phyloP scores from a whole-genome alignment of 2,888 invertebrate species.

The Drosophila neotestacea region DNA sequence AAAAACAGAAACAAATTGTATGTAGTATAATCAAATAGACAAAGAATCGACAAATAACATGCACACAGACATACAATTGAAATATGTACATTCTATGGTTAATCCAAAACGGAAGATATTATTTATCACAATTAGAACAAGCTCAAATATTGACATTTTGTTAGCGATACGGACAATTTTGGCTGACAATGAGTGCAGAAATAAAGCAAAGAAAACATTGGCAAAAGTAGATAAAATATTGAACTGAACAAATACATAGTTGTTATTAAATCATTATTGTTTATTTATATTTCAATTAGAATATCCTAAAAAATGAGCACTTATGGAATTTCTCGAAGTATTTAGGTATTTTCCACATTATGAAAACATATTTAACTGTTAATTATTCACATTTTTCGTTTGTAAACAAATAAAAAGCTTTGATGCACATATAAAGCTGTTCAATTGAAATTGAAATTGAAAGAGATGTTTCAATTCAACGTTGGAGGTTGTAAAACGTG shows the following conservation, averaged over 20 bases:
- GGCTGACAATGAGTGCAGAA: neutral
- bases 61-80: neutral
- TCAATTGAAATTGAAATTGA: conserved; percentile 6
- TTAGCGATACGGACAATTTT: conserved; percentile 4
- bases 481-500: conserved; percentile 4
- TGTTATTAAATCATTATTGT: neutral
- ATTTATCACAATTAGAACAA: conserved; percentile 60
- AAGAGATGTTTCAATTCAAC: neutral
- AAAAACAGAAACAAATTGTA: conserved; percentile 11
- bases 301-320: too few species aligned
- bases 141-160: conserved; percentile 56
- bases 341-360: too few species aligned
- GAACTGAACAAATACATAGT: neutral
- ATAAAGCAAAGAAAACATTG: neutral
- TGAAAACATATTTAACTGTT: too few species aligned
- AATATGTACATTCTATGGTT: conserved; percentile 18
- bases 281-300: neutral
- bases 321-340: too few species aligned
- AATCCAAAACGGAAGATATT: conserved; percentile 58
- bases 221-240: neutral
- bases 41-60: conserved; percentile 16
- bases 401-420: conserved; percentile 9
- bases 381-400: neutral
- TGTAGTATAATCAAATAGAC: conserved; percentile 33
- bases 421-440: neutral